These are phyloP conservation scores for Acrobasis suavella DNA, from an alignment of 2,888 invertebrate species.

Conservation along the genomic window DNA sequence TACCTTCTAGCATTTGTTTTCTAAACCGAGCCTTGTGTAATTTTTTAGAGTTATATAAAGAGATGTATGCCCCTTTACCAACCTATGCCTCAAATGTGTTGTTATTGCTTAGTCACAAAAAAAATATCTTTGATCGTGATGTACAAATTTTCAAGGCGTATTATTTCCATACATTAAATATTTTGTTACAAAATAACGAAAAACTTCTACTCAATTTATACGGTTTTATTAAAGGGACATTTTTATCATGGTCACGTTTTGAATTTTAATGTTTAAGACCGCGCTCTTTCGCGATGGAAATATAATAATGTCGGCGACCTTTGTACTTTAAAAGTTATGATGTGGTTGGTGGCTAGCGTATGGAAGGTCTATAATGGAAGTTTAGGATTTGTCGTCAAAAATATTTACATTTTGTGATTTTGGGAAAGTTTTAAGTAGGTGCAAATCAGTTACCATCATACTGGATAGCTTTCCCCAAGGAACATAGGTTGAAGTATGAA, in stretches of 20 bases:
- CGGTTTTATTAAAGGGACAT: conserved; percentile 23
- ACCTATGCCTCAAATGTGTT: no score
- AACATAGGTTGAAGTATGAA: no score
- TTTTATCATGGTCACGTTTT: conserved; percentile 28
- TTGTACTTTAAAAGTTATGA: not conserved
- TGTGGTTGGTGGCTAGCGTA: not conserved
- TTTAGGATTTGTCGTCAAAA: not conserved
- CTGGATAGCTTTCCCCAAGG: no score
- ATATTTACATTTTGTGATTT: no score
- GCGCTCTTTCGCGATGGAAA: not conserved
- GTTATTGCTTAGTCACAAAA: no score
- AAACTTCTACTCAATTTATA: conserved; percentile 9
- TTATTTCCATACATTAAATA: not conserved
- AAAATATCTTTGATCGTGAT: no score
- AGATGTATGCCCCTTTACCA: no score
- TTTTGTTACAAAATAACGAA: not conserved
- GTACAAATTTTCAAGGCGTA: not conserved
- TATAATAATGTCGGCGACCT: not conserved
- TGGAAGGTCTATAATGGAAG: not conserved
- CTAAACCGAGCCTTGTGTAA: no score
- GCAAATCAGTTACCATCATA: no score
- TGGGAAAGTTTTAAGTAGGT: no score
- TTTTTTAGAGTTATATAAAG: no score
- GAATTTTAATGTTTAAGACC: conserved; percentile 24
- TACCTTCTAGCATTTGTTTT: no score